Evolutionary conservation across 2,797 vertebrate genomes (phyloP).

Genomic region (Phrynocephalus forsythii): DNA sequence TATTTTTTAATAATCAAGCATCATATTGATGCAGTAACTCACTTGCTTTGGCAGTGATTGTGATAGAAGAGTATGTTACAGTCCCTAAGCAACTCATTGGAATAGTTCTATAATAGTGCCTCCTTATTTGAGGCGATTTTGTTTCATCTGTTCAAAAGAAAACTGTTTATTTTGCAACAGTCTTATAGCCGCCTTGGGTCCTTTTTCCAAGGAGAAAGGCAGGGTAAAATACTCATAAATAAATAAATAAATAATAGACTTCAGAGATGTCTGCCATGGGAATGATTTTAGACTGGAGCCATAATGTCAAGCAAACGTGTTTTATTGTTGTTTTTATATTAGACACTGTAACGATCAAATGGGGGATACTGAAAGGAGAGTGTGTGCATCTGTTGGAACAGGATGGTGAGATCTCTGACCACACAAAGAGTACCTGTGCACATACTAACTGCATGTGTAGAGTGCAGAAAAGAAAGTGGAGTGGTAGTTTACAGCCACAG

Average conservation of each 20-base stretch:
- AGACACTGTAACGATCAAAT: not conserved
- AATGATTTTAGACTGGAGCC: not conserved
- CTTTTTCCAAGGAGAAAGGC: too few species aligned
- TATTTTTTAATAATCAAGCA: constrained; percentile 35
- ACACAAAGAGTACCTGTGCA: not conserved
- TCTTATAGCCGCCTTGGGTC: not conserved
- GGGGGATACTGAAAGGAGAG: not conserved
- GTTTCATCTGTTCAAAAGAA: not conserved
- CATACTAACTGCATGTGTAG: too few species aligned
- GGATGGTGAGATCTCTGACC: not conserved
- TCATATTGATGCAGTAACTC: constrained; percentile 26
- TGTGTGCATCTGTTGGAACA: too few species aligned
- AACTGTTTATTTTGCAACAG: constrained; percentile 3
- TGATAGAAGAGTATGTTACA: constrained; percentile 47
- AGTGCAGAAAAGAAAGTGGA: too few species aligned
- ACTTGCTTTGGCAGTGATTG: constrained; percentile 28
- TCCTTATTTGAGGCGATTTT: not conserved
- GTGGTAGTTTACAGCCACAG: too few species aligned
- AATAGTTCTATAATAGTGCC: not conserved
- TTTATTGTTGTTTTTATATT: not conserved
- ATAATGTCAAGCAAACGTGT: not conserved
- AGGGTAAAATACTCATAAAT: too few species aligned
- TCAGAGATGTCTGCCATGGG: not conserved
- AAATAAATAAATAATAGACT: too few species aligned
- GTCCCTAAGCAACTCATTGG: constrained; percentile 82